phyloP scores from a whole-genome alignment of 1,140 invertebrate genomes.

The Drosophila gunungcola region DNA sequence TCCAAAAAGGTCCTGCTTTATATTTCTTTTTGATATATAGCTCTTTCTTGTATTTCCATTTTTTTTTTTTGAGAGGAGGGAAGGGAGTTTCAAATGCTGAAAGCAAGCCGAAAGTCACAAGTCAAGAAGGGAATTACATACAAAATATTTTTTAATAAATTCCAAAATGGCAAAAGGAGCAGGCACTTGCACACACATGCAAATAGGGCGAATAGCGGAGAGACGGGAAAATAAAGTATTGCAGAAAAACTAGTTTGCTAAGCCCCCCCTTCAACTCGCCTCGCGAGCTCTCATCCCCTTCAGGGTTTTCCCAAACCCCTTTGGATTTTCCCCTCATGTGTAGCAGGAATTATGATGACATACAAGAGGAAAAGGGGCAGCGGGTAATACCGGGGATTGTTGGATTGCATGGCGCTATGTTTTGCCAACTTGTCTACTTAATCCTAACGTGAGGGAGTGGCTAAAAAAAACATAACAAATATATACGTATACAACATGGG shows the following conservation, averaged over 20 bases:
- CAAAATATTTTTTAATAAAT: conserved; percentile 73
- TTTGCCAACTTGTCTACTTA: conserved; percentile 78
- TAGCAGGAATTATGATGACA: conserved; percentile 49
- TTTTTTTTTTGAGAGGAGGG: not conserved
- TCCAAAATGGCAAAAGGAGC: conserved; percentile 39
- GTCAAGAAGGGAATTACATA: conserved; percentile 59
- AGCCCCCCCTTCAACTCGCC: conserved; percentile 1
- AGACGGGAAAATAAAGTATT: conserved; percentile 19
- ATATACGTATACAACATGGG: conserved; percentile 6
- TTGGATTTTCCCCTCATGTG: conserved; percentile 36
- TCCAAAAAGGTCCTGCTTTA: conserved; percentile 5
- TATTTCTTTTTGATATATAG: conserved; percentile 14
- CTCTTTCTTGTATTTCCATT: not conserved
- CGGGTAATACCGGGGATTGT: conserved; percentile 26
- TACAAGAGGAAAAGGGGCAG: conserved; percentile 18
- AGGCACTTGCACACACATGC: conserved; percentile 22
- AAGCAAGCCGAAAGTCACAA: conserved; percentile 27
- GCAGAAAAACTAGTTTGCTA: conserved; percentile 51
- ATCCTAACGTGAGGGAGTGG: conserved; percentile 59
- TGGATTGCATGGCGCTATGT: conserved; percentile 46
- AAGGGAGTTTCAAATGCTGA: conserved; percentile 14
- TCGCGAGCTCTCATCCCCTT: not conserved
- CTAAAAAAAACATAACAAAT: conserved; percentile 23
- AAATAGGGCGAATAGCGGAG: conserved; percentile 26
- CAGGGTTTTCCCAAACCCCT: not conserved